phyloP scores from a whole-genome alignment of 1,140 invertebrate species.

The Diabrotica virgifera region DNA sequence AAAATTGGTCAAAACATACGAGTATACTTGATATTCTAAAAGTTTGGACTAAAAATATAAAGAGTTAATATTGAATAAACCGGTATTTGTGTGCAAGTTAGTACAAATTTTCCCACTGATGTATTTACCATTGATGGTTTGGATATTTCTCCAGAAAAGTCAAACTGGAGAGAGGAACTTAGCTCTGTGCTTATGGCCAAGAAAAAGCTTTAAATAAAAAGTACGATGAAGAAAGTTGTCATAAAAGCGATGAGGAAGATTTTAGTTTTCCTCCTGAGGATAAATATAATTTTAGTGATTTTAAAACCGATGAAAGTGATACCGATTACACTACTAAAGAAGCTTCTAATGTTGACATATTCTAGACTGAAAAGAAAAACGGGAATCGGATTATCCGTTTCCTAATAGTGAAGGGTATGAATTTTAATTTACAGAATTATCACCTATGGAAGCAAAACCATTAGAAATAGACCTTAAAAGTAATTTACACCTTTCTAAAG shows the following conservation, averaged over 20 bases:
- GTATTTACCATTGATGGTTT: too few species aligned
- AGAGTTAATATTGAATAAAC: constrained; percentile 32
- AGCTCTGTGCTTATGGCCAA: too few species aligned
- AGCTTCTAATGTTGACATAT: too few species aligned
- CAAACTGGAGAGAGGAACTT: too few species aligned
- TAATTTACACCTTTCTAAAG: neutral
- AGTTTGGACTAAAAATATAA: constrained; percentile 45
- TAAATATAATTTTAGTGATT: too few species aligned
- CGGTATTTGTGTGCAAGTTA: neutral
- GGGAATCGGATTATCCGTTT: neutral
- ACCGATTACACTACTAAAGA: too few species aligned
- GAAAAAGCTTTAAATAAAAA: too few species aligned
- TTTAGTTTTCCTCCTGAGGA: too few species aligned
- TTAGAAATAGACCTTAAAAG: constrained; percentile 1
- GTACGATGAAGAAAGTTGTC: too few species aligned
- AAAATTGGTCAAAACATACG: constrained; percentile 36
- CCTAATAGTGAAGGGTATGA: neutral
- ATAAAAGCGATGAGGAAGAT: too few species aligned
- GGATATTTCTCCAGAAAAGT: too few species aligned
- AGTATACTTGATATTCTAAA: constrained; percentile 44
- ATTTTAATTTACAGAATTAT: constrained; percentile 2
- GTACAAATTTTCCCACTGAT: neutral
- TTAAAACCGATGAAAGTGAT: too few species aligned
- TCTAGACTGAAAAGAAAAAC: neutral
- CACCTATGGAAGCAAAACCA: neutral